Percentiles rank a stretch among this genome's conserved stretches.
phyloP scores from a whole-genome alignment of 2,113 vertebrate genomes.

The Coracopsis vasa region DNA sequence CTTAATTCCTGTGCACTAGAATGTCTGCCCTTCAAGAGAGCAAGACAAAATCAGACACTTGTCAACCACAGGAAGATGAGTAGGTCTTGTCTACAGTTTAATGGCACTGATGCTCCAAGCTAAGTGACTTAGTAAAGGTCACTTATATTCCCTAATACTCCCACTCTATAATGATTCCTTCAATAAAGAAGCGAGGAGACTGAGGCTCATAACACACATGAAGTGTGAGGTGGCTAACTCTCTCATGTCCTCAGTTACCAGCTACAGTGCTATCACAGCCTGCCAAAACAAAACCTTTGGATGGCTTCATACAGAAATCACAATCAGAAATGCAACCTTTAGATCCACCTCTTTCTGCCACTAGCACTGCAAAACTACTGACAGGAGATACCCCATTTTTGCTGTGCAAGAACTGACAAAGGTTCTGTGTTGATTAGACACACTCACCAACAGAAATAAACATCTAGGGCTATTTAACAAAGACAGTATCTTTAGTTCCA shows the following conservation, averaged over 20 bases:
- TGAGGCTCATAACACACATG: rapidly evolving
- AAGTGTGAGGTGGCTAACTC: neutral
- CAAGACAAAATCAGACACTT: neutral
- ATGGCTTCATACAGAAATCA: neutral
- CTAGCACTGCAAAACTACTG: neutral
- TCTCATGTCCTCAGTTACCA: neutral
- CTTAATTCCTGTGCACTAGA: neutral
- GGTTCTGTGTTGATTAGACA: neutral
- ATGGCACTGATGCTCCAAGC: neutral
- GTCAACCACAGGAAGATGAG: neutral
- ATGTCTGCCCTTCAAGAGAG: neutral
- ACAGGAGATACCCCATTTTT: neutral
- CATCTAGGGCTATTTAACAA: neutral
- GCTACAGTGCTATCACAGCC: neutral
- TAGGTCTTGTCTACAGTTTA: neutral
- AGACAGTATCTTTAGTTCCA: neutral
- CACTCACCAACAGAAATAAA: neutral
- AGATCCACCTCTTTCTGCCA: neutral
- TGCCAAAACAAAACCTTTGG: neutral
- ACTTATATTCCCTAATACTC: too few relatives aligned
- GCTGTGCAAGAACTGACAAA: neutral
- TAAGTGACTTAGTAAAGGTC: neutral
- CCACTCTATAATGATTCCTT: neutral
- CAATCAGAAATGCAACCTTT: neutral
- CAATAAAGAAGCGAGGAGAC: neutral